Evolutionary conservation across 2,113 vertebrate species (phyloP).

Genomic region (Malaclemys terrapin): DNA sequence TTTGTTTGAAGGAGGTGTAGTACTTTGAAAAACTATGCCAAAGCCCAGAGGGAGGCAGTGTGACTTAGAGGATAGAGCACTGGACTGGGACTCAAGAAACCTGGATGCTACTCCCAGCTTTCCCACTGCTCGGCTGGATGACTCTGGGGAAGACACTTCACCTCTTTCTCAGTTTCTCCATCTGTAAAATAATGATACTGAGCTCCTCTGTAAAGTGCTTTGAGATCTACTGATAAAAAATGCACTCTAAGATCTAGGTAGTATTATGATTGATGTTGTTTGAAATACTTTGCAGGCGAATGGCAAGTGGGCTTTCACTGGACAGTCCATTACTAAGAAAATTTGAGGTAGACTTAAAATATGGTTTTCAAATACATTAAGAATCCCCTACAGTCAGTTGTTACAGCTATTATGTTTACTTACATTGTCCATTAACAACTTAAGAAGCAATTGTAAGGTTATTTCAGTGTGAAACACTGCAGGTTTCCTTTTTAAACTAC

Average conservation of each 20-base stretch:
- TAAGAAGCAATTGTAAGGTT: conserved; percentile 17
- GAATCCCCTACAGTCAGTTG: not conserved
- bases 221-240: not conserved
- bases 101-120: conserved; percentile 1
- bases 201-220: not conserved
- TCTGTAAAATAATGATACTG: conserved; percentile 42
- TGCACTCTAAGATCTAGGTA: not conserved
- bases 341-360: conserved; percentile 1
- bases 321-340: not conserved
- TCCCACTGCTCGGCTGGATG: conserved; percentile 21
- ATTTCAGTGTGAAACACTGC: conserved; percentile 31
- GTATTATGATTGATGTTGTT: not conserved
- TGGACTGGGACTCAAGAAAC: not conserved
- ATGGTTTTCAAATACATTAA: not conserved
- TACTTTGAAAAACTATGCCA: not conserved
- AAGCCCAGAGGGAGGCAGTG: not conserved
- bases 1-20: not conserved
- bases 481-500: conserved; percentile 56
- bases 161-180: conserved; percentile 21
- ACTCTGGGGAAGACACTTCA: not conserved
- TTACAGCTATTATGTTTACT: conserved; percentile 12
- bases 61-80: not conserved
- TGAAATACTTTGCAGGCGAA: not conserved
- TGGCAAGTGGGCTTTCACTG: not conserved
- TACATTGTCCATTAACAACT: not conserved